These are phyloP conservation scores for Syngnathus acus DNA, from an alignment of 2,797 vertebrate species.

Conservation along the genomic window DNA sequence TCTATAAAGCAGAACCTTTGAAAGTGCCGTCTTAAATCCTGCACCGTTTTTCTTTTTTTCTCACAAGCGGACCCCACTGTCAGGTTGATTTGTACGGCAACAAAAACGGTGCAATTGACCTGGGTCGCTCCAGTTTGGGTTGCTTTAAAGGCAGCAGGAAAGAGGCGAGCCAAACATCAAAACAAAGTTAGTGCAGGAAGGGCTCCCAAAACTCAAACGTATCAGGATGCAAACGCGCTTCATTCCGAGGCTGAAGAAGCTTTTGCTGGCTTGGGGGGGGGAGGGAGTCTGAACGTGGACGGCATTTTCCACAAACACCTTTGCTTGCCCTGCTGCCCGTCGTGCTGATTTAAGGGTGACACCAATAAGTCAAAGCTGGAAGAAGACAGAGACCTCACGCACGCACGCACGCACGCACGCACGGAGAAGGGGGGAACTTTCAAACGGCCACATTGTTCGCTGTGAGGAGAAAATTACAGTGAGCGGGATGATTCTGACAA, in stretches of 20 bases:
- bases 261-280: too few relatives aligned
- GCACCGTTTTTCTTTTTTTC: too few relatives aligned
- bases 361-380: constrained; percentile 48
- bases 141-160: too few relatives aligned
- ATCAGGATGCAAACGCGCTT: not conserved
- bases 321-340: constrained; percentile 7
- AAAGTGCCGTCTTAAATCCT: too few relatives aligned
- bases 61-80: too few relatives aligned
- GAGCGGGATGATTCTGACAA: constrained; percentile 55
- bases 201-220: not conserved
- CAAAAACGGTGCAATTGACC: too few relatives aligned
- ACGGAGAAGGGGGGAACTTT: not conserved
- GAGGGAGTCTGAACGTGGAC: not conserved
- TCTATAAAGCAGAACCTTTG: too few relatives aligned
- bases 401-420: not conserved
- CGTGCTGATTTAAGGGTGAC: constrained; percentile 49
- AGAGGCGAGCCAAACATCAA: too few relatives aligned
- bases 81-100: too few relatives aligned
- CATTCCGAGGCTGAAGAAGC: not conserved
- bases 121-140: too few relatives aligned
- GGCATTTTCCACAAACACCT: not conserved
- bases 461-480: constrained; percentile 67
- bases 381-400: not conserved
- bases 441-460: constrained; percentile 48
- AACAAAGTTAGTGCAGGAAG: too few relatives aligned